phyloP scores from a whole-genome alignment of 2,113 vertebrate species.

The Sialia sialis region DNA sequence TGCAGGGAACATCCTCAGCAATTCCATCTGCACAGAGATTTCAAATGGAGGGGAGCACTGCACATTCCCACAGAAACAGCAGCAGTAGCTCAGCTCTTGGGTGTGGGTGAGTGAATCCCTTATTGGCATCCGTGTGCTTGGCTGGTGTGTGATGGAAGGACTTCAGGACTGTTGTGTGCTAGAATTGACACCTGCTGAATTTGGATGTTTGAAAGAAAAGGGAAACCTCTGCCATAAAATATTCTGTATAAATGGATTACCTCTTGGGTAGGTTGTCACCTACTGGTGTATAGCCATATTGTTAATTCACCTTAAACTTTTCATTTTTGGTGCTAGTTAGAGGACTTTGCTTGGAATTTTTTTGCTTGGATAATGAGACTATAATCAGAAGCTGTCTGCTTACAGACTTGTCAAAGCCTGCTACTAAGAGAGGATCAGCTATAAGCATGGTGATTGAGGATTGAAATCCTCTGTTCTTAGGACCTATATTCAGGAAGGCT shows the following conservation, averaged over 20 bases:
- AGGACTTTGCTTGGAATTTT: neutral
- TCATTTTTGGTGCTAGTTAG: neutral
- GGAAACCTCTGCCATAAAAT: neutral
- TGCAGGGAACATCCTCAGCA: neutral
- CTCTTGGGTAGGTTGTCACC: neutral
- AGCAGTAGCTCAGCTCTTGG: rapidly evolving
- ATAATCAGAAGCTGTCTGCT: neutral
- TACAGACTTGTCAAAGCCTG: neutral
- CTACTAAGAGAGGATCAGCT: neutral
- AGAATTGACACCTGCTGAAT: neutral
- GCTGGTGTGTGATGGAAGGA: neutral
- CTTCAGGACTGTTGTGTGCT: neutral
- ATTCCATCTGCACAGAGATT: neutral
- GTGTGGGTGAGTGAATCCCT: neutral
- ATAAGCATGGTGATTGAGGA: neutral
- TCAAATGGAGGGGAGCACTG: neutral
- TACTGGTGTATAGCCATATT: neutral
- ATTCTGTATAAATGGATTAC: neutral
- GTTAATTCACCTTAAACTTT: neutral
- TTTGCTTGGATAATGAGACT: neutral
- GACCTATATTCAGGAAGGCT: neutral
- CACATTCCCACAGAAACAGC: neutral
- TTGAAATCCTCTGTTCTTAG: neutral
- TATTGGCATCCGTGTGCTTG: rapidly evolving
- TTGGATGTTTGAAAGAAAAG: neutral